These are phyloP conservation scores for Borostomias antarcticus DNA, from an alignment of 2,797 vertebrate species.

Conservation along the genomic window DNA sequence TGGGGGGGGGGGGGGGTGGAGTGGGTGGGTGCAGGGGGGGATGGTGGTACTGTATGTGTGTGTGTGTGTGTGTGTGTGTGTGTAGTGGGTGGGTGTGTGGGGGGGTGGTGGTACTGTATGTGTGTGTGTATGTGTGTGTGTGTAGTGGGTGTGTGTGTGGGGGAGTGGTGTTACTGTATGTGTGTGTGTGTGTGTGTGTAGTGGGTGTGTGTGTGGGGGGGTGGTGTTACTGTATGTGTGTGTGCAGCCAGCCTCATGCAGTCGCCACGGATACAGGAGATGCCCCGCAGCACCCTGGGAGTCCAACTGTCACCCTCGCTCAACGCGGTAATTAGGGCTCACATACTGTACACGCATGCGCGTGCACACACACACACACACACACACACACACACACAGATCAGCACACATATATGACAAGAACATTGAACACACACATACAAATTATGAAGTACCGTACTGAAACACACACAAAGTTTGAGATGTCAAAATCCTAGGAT, in stretches of 20 bases:
- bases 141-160: slow-evolving; percentile 12
- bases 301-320: slow-evolving; percentile 77
- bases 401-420: slow-evolving; percentile 15
- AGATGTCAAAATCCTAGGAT: slow-evolving; percentile 46
- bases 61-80: slow-evolving; percentile 29
- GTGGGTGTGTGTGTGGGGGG: slow-evolving; percentile 9
- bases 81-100: too few relatives aligned
- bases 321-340: slow-evolving; percentile 75
- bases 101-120: too few relatives aligned
- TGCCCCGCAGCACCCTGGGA: slow-evolving; percentile 74
- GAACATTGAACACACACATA: slow-evolving; percentile 15
- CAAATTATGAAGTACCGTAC: background rate
- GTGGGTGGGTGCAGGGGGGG: background rate
- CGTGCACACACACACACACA: slow-evolving; percentile 15
- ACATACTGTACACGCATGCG: slow-evolving; percentile 35
- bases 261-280: slow-evolving; percentile 73
- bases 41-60: slow-evolving; percentile 35
- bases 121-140: background rate
- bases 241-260: slow-evolving; percentile 61
- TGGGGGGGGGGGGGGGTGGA: too few relatives aligned
- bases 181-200: too few relatives aligned
- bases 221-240: slow-evolving; percentile 13
- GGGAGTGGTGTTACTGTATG: too few relatives aligned
- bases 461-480: slow-evolving; percentile 19
- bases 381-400: slow-evolving; percentile 9